Conservation (phyloP, 2,888 invertebrate species). For the Drosophila monieri region DNA sequence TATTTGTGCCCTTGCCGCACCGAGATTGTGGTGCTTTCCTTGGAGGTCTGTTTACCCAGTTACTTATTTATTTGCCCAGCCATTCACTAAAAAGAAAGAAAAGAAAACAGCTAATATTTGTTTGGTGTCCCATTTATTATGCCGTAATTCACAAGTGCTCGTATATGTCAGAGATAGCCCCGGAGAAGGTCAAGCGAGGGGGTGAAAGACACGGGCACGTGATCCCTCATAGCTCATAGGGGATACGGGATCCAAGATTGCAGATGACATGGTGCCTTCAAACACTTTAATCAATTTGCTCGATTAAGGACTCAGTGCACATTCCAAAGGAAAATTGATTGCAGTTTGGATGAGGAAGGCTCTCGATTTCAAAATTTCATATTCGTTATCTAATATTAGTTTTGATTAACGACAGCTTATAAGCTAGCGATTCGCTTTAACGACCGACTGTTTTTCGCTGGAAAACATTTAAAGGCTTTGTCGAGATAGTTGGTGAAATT, state of each 20-base stretch:
- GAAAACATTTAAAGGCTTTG: conserved; percentile 1
- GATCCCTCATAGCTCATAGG: conserved; percentile 40
- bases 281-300: conserved; percentile 20
- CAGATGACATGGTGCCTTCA: conserved; percentile 16
- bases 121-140: conserved; percentile 57
- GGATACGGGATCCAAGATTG: conserved; percentile 13
- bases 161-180: conserved; percentile 65
- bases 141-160: conserved; percentile 70
- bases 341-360: not conserved
- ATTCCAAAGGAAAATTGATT: conserved; percentile 31
- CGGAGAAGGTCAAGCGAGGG: conserved; percentile 29
- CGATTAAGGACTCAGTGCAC: conserved; percentile 26
- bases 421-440: not conserved
- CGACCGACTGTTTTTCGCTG: not conserved
- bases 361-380: not conserved
- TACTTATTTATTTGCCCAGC: conserved; percentile 58
- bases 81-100: conserved; percentile 54
- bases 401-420: not conserved
- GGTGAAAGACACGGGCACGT: conserved; percentile 51
- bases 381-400: not conserved
- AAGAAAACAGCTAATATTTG: conserved; percentile 54
- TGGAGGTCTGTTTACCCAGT: conserved; percentile 24
- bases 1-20: conserved; percentile 59
- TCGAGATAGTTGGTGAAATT: not conserved
- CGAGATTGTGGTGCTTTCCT: conserved; percentile 33